These are phyloP conservation scores for Eulithis testata DNA, from an alignment of 2,888 invertebrate species.

Conservation along the genomic window DNA sequence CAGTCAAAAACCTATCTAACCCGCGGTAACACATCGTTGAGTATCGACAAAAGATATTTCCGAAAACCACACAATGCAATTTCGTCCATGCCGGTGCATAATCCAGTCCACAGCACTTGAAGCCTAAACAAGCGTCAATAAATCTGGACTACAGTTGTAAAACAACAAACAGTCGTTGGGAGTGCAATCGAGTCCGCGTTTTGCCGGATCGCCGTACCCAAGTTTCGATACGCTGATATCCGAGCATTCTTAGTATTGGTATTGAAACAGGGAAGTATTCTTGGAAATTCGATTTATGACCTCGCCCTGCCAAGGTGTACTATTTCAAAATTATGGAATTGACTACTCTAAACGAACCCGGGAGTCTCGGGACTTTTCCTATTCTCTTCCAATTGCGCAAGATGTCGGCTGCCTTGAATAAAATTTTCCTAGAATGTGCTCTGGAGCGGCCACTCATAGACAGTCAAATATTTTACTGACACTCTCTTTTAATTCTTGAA, in stretches of 20 bases:
- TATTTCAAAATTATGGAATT: too few species aligned
- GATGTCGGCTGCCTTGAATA: too few species aligned
- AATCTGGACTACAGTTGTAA: conserved; percentile 33
- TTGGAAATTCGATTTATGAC: neutral
- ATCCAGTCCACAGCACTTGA: conserved; percentile 8
- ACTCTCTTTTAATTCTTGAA: too few species aligned
- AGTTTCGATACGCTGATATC: conserved; percentile 32
- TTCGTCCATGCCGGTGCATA: conserved; percentile 3
- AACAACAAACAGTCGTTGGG: conserved; percentile 38
- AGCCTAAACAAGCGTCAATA: conserved; percentile 24
- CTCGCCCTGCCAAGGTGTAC: too few species aligned
- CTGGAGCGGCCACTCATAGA: too few species aligned
- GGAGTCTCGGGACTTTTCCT: too few species aligned
- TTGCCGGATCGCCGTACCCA: conserved; percentile 32
- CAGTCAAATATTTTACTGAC: too few species aligned
- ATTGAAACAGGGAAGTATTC: conserved; percentile 28
- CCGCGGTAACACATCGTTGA: too few species aligned
- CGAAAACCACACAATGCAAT: neutral
- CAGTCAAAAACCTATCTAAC: too few species aligned
- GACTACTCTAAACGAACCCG: too few species aligned
- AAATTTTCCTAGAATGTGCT: too few species aligned
- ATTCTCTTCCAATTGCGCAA: too few species aligned
- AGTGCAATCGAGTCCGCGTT: conserved; percentile 39
- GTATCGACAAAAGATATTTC: neutral
- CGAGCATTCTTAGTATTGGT: conserved; percentile 35